phyloP scores from a whole-genome alignment of 1,140 invertebrate species.

The Hylaeus anthracinus region DNA sequence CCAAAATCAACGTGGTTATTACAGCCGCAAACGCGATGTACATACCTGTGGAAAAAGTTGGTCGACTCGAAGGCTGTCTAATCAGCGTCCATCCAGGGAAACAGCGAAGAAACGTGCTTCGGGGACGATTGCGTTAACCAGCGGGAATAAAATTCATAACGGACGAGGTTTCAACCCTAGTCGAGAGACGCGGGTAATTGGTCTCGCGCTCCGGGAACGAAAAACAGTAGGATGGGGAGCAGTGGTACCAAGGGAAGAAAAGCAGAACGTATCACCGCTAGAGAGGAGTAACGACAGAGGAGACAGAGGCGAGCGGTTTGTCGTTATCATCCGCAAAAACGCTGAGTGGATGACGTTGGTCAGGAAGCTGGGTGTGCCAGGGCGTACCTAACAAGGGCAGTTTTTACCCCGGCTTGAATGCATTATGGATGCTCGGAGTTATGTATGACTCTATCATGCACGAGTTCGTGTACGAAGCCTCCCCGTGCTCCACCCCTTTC shows the following conservation, averaged over 20 bases:
- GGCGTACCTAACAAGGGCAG: slow-evolving; percentile 72
- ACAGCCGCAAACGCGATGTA: not conserved
- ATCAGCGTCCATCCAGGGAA: not conserved
- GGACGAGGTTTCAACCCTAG: not conserved
- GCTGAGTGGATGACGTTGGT: slow-evolving; percentile 31
- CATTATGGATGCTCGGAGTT: slow-evolving; percentile 77
- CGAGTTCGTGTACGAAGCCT: slow-evolving; percentile 49
- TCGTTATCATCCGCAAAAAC: slow-evolving; percentile 63
- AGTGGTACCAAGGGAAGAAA: not conserved
- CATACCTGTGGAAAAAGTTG: not conserved
- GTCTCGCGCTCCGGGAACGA: slow-evolving; percentile 44
- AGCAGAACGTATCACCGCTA: slow-evolving; percentile 6
- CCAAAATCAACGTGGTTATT: no score
- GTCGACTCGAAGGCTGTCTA: slow-evolving; percentile 12
- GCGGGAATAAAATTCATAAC: slow-evolving; percentile 27
- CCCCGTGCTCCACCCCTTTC: not conserved
- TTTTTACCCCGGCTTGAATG: slow-evolving; percentile 74
- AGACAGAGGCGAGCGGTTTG: slow-evolving; percentile 48
- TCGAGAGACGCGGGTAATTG: slow-evolving; percentile 52
- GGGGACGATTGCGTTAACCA: slow-evolving; percentile 3
- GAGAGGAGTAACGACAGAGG: not conserved
- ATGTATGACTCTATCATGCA: slow-evolving; percentile 77
- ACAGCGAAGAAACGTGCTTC: slow-evolving; percentile 1
- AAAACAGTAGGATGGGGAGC: not conserved
- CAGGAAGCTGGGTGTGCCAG: slow-evolving; percentile 64